Percentiles rank a stretch among this genome's conserved stretches.
phyloP scores from a whole-genome alignment of 2,797 vertebrate genomes.

The Heterohyrax brucei region DNA sequence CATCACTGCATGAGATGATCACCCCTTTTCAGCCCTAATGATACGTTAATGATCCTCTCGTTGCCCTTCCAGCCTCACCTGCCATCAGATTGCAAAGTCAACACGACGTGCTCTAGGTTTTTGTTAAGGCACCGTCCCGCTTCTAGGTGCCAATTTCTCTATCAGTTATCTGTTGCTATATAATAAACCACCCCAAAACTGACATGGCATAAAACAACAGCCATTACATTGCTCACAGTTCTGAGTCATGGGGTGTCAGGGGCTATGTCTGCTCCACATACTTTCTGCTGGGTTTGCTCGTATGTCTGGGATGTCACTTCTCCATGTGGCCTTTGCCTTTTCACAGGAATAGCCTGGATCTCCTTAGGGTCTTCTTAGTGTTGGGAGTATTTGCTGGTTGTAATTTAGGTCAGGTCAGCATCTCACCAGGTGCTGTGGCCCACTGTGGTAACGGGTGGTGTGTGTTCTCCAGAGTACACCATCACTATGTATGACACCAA shows the following conservation, averaged over 20 bases:
- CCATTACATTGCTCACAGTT: not conserved
- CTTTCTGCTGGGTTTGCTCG: rapidly evolving
- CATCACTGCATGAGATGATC: not conserved
- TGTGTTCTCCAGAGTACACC: slow-evolving; percentile 95
- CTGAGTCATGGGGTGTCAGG: not conserved
- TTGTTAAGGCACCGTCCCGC: not conserved
- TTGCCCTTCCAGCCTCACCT: not conserved
- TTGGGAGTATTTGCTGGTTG: not conserved
- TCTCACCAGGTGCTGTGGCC: slow-evolving; percentile 64
- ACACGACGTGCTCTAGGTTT: not conserved
- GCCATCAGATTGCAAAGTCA: not conserved
- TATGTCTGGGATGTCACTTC: not conserved
- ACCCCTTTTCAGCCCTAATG: not conserved
- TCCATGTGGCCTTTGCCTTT: not conserved
- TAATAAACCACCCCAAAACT: not conserved
- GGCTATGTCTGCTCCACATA: not conserved
- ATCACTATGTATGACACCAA: slow-evolving; percentile 99
- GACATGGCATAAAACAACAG: not conserved
- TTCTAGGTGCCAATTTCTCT: not conserved
- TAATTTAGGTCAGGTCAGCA: not conserved
- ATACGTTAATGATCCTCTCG: not conserved
- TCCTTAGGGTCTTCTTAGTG: rapidly evolving
- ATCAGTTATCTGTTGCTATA: not conserved
- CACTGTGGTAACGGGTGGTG: slow-evolving; percentile 70
- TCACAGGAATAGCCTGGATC: not conserved